phyloP scores from a whole-genome alignment of 2,888 invertebrate species.

The Erpobdella octoculata region DNA sequence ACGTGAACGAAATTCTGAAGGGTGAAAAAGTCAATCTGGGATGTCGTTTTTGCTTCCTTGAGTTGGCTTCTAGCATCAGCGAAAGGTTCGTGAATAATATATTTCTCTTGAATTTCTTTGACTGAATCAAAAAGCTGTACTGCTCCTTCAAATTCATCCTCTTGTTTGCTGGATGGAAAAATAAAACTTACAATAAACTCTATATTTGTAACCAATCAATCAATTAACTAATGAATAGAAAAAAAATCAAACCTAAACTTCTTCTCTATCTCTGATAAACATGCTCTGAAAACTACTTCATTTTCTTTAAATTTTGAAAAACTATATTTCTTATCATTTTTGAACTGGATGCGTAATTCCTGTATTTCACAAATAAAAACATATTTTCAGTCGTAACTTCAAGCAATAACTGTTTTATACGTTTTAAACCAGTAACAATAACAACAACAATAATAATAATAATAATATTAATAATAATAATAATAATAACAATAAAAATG shows the following conservation, averaged over 20 bases:
- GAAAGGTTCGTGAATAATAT: constrained; percentile 15
- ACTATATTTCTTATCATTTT: too few species aligned
- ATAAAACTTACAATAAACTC: too few species aligned
- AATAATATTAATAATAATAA: constrained; percentile 6
- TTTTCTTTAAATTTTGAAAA: too few species aligned
- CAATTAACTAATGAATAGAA: too few species aligned
- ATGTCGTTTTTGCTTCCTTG: constrained; percentile 38
- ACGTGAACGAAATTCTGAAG: constrained; percentile 56
- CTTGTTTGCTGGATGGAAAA: neutral
- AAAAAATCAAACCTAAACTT: too few species aligned
- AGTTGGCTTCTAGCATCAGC: constrained; percentile 10
- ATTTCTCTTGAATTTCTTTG: constrained; percentile 31
- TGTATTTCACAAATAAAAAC: too few species aligned
- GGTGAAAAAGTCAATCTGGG: constrained; percentile 57
- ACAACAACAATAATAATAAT: neutral
- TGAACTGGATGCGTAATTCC: too few species aligned
- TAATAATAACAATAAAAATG: neutral
- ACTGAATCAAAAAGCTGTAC: constrained; percentile 28
- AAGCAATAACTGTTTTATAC: neutral
- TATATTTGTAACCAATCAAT: too few species aligned
- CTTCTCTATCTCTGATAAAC: too few species aligned
- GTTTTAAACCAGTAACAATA: neutral
- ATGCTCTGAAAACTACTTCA: too few species aligned
- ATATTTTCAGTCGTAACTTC: neutral
- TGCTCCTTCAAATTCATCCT: neutral